Base-by-base conservation (phyloP, 2,888 invertebrate genomes). In the Leucoptera coffeella region DNA sequence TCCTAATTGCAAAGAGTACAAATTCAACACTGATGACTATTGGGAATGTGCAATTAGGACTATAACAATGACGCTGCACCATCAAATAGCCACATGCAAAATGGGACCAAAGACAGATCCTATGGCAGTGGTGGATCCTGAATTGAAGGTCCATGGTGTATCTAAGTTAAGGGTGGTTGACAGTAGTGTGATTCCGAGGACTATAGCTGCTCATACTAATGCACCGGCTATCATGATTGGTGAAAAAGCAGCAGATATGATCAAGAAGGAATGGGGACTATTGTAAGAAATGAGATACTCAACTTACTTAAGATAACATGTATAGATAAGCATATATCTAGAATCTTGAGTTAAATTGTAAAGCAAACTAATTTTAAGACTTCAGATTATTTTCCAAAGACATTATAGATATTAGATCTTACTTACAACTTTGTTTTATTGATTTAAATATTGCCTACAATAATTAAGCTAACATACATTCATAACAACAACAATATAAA, bases 151-250 rank as follows among this genome's bases (percentile, higher is more conserved):
- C 4, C 60, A 76, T 31, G 81, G 82, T 1, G 50, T 83, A 4
- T 45, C 53, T 11, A 74, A 74, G 28, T 48, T 85, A 14, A 55
- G 85, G 30, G 80, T 85, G 1, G 78, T 75, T 4, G 85, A 85
- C 40, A 78, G 79, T 14, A 80, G 82, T 32, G 61, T 84, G 12
- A 80, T 84, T 45, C 83, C 84, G 2, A 57, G 69, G 26, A 72
- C 81, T 5, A 71, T 78, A 22, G 77, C 77, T 6, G 75, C 78
- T 1, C 82, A 84, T 46, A 81, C 81, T 0, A 76, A 77, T 28
- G 81, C 79, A 1, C 77, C 79, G 3, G 76, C 79, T 1, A 75
- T 82, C 21, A 82, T 83, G 82, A 75, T 83, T 15, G 84, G 78
- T 0, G 85, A 85, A 50, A 84, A 82, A 38, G 82, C 74, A 3